These are phyloP conservation scores for Porites lobata DNA, from an alignment of 92 coral and sea anemone species.

Conservation along the genomic window DNA sequence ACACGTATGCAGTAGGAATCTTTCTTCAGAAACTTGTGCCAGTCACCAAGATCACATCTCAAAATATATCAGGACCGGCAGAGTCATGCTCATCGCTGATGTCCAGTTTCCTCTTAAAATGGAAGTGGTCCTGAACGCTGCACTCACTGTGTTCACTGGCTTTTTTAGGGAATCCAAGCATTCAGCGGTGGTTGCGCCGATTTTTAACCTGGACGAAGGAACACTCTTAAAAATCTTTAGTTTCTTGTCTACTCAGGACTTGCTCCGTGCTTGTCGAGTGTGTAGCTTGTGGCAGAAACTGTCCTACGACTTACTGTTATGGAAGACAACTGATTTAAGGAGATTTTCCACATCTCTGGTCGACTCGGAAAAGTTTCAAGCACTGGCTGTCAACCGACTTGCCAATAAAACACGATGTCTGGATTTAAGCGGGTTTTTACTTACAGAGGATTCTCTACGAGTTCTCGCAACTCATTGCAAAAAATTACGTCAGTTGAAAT, in stretches of 20 bases:
- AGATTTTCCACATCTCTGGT: slow-evolving; percentile 57
- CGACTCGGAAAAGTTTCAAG: slow-evolving; percentile 40
- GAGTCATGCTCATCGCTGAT: not conserved
- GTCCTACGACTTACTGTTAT: slow-evolving; percentile 65
- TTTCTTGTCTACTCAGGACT: slow-evolving; percentile 63
- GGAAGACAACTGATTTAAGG: slow-evolving; percentile 71
- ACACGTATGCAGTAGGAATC: not conserved
- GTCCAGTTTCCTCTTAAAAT: not conserved
- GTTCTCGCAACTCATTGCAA: slow-evolving; percentile 63
- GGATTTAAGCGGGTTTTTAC: slow-evolving; percentile 76
- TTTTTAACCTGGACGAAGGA: slow-evolving; percentile 56
- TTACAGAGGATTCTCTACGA: slow-evolving; percentile 58
- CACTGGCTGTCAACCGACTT: slow-evolving; percentile 36
- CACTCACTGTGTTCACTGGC: not conserved
- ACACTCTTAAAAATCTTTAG: slow-evolving; percentile 65
- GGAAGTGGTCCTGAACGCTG: not conserved
- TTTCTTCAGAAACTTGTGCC: not conserved
- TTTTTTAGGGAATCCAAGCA: not conserved
- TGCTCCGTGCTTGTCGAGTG: slow-evolving; percentile 62
- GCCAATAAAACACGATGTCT: slow-evolving; percentile 50
- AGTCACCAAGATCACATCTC: slow-evolving; percentile 3
- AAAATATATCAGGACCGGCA: not conserved
- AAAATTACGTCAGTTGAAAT: slow-evolving; percentile 63
- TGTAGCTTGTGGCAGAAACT: slow-evolving; percentile 76
- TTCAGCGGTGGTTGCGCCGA: not conserved